Percentiles rank a stretch among this genome's conserved stretches.
These are phyloP conservation scores for Drosophila parabipectinata DNA, from an alignment of 1,140 invertebrate genomes.

Conservation along the genomic window DNA sequence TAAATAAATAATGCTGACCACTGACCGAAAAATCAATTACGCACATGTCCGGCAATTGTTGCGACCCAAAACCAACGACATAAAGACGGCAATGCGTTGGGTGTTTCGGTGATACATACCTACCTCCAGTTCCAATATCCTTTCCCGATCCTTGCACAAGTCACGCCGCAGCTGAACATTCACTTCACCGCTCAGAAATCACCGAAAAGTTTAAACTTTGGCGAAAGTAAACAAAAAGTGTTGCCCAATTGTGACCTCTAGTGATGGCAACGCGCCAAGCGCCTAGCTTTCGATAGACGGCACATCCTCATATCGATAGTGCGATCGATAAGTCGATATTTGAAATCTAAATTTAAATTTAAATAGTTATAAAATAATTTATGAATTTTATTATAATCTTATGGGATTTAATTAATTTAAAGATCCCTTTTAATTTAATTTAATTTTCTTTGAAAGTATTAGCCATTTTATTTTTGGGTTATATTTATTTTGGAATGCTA, in stretches of 20 bases:
- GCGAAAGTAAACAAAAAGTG: slow-evolving; percentile 54
- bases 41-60: slow-evolving; percentile 30
- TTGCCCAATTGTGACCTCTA: slow-evolving; percentile 57
- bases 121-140: neutral
- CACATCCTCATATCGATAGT: neutral
- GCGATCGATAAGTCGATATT: neutral
- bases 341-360: neutral
- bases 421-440: neutral
- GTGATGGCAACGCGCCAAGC: slow-evolving; percentile 24
- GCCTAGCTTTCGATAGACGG: slow-evolving; percentile 5
- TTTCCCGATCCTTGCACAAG: slow-evolving; percentile 16
- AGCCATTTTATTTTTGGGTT: neutral
- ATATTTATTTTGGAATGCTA: slow-evolving; percentile 18
- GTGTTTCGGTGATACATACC: slow-evolving; percentile 13
- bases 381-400: neutral
- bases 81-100: no score
- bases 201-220: slow-evolving; percentile 21
- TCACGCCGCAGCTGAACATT: slow-evolving; percentile 5
- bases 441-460: neutral
- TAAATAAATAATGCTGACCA: slow-evolving; percentile 36
- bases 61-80: neutral
- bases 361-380: neutral
- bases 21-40: slow-evolving; percentile 35
- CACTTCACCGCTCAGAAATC: slow-evolving; percentile 17
- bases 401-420: neutral